These are phyloP conservation scores for Aplochiton taeniatus DNA, from an alignment of 2,797 vertebrate genomes.

Conservation along the genomic window DNA sequence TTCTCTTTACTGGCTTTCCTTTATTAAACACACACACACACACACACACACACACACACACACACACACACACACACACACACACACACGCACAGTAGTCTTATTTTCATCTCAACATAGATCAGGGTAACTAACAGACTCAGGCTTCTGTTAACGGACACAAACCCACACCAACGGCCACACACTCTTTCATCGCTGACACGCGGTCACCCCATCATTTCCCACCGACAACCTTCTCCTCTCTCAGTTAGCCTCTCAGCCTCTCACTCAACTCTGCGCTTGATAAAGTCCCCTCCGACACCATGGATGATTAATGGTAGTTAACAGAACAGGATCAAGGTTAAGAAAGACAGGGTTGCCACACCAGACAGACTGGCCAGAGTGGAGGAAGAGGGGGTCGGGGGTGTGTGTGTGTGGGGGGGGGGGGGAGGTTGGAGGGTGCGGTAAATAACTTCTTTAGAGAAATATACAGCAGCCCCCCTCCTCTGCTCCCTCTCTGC, in stretches of 20 bases:
- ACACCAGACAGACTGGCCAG: conserved; percentile 74
- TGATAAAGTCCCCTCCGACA: conserved; percentile 90
- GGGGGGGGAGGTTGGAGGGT: conserved; percentile 51
- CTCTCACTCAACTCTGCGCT: conserved; percentile 63
- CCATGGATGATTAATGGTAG: conserved; percentile 90
- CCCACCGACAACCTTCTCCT: conserved; percentile 31
- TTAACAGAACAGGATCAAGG: conserved; percentile 95
- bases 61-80: conserved; percentile 4
- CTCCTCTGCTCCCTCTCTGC: conserved; percentile 69
- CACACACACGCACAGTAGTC: conserved; percentile 4
- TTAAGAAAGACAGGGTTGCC: conserved; percentile 83
- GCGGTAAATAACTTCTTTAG: conserved; percentile 93
- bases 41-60: neutral
- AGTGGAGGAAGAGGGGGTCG: conserved; percentile 31
- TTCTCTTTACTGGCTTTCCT: conserved; percentile 71
- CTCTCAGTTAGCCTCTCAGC: conserved; percentile 47
- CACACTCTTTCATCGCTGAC: neutral
- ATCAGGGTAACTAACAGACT: neutral
- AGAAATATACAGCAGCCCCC: conserved; percentile 90
- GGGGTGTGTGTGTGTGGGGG: conserved; percentile 21
- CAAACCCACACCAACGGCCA: conserved; percentile 14
- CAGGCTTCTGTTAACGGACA: conserved; percentile 9
- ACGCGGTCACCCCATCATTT: neutral
- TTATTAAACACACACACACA: conserved; percentile 10
- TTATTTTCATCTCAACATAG: no score